Conservation (phyloP, 2,113 vertebrate species). For the Shinisaurus crocodilurus region DNA sequence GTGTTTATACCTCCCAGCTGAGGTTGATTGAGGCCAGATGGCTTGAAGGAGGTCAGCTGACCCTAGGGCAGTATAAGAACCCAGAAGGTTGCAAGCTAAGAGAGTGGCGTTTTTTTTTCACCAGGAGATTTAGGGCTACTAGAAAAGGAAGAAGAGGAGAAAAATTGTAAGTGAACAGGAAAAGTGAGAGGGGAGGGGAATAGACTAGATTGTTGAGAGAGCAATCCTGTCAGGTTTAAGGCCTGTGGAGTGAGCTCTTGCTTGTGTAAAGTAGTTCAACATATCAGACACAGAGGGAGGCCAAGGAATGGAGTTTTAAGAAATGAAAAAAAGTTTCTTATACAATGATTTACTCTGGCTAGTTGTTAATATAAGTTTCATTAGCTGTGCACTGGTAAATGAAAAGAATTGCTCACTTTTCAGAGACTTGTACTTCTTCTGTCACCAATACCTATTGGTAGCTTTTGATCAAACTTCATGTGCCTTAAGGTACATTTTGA, state of each 20-base stretch:
- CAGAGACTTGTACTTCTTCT: background rate
- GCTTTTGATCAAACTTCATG: background rate
- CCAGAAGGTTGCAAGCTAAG: background rate
- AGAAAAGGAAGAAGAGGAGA: background rate
- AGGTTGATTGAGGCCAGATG: constrained; percentile 45
- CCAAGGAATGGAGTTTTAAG: background rate
- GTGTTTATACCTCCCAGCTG: constrained; percentile 38
- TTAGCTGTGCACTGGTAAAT: background rate
- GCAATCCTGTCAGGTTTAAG: background rate
- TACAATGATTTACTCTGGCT: background rate
- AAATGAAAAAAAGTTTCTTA: background rate
- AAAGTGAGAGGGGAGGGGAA: background rate
- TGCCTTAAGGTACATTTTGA: background rate
- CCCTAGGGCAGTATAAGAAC: constrained; percentile 7
- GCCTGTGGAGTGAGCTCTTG: background rate
- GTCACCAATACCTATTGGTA: background rate
- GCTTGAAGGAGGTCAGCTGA: constrained; percentile 30
- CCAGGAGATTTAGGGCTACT: background rate
- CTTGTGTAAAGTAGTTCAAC: background rate
- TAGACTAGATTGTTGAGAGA: background rate
- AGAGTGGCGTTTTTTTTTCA: too few species aligned
- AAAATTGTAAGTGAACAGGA: background rate
- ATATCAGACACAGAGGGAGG: background rate
- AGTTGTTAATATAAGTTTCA: background rate
- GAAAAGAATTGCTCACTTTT: background rate